Conservation (phyloP, 2,797 vertebrate species). For the Protonibea diacanthus region DNA sequence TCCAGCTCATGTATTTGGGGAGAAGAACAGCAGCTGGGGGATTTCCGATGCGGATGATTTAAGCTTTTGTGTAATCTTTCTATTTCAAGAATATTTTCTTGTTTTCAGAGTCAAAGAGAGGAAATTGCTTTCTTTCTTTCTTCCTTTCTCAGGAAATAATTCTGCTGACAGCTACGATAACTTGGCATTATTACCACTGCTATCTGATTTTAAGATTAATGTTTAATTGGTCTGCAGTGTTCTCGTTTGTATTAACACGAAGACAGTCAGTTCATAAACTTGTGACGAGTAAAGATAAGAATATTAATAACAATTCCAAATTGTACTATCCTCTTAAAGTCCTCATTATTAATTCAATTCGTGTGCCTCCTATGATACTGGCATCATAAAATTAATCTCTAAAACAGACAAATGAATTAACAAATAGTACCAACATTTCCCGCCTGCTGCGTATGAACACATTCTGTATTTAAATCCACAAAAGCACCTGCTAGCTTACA, state of each 20-base stretch:
- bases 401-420: not conserved
- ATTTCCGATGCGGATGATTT: slow-evolving; percentile 3
- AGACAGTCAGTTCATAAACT: not conserved
- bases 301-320: not conserved
- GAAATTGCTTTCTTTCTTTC: slow-evolving; percentile 35
- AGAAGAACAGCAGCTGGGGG: not conserved
- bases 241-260: not conserved
- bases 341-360: not conserved
- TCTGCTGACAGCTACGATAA: slow-evolving; percentile 15
- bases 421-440: not conserved
- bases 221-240: not conserved
- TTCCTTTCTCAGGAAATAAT: slow-evolving; percentile 16
- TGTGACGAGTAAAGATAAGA: not conserved
- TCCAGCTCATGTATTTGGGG: not conserved
- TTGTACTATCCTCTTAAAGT: not conserved
- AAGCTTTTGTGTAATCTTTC: slow-evolving; percentile 14
- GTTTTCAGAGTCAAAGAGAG: slow-evolving; percentile 7
- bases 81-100: slow-evolving; percentile 23
- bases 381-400: not conserved
- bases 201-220: not conserved
- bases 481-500: slow-evolving; percentile 2
- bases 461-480: not conserved
- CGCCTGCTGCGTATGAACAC: not conserved
- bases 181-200: slow-evolving; percentile 1
- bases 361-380: not conserved